Evolutionary conservation across 1,140 invertebrate species (phyloP), one percentile per base, ranked within the genome.

Genomic region (Achatina immaculata): DNA sequence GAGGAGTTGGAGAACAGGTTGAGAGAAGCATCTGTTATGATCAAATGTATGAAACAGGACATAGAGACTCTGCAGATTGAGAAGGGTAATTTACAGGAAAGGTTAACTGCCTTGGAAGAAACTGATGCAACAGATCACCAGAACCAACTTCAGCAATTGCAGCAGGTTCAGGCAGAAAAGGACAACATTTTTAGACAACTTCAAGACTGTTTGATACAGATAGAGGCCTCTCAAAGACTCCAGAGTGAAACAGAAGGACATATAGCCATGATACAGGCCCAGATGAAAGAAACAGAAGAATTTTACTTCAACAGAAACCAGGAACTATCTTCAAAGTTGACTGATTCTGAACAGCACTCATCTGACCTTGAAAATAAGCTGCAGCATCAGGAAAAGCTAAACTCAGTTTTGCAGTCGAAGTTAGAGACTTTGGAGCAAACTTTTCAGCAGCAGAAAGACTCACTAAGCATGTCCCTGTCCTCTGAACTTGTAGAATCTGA

Each of bases 261-360:
- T n/a, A n/a, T n/a, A n/a, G n/a, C n/a, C n/a, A n/a, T n/a, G n/a
- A 1, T 58, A 3, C 45, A 76, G 31, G 4, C 38, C 11, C n/a
- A 58, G 38, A 7, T 76, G 73, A 58, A 34, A 21, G 77, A 79
- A 14, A 79, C 24, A 24, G 65, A 79, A 51, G 43, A 68, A 28
- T 69, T 36, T 36, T 48, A 69, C 69, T 6, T 42, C 2, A 9
- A 24, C 31, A 16, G 69, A 79, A 48, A 14, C n/a, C 16, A 79
- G 36, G 77, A 71, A 21, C 45, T 79, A 11, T 31, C 42, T 34
- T 11, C 40, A 19, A 71, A 80, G 74, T 40, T 83, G 40, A 9
- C 28, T 21, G 45, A 77, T 6, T 24, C 45, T 51, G 73, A 80
- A 45, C 43, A 80, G 28, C 34, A 16, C 24, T 58, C 34, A 34